Evolutionary conservation across 1,140 invertebrate species (phyloP), one percentile per base, ranked within the genome.

Genomic region (Atta texana): DNA sequence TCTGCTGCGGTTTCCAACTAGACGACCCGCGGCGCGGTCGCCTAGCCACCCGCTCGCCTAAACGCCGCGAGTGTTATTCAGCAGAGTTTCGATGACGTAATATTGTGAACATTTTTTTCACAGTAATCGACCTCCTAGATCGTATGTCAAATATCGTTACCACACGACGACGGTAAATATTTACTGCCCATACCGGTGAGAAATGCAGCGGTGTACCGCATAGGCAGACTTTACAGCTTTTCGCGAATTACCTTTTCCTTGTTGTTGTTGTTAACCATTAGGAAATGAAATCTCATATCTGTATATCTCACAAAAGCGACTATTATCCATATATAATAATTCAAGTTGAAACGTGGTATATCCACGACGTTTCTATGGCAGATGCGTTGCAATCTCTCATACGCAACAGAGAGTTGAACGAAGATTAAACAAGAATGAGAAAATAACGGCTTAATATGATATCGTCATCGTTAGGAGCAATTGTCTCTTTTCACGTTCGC

Each of bases 1-100:
- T 91, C 92, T 89, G 92, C 88, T 93, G 92, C 89, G 92, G 93
- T 93, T 87, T 75, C 86, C 28, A 74, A 51, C 82, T 86, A 69
- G 66, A 72, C 75, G 69, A 84, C 84, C 63, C 63, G 64, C 78
- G 75, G 78, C 89, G 74, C 55, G 86, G 80, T 66, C 18, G 57
- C 16, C 71, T 34, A 34, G 34, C 24, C 53, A 51, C 75, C 69
- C 64, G 63, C 49, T 51, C 64, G 49, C 71, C 16, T 12, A 53
- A 66, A 16, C 55, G 57, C 61, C n/a, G 57, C 59, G 53, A 74
- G 69, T 53, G 78, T 86, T 84, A 81, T 72, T 84, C 28, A 57
- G 10, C 53, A 10, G 39, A 84, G 87, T 88, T 76, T 81, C 64
- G 77, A 34, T 72, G 87, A 69, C 68, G 86, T 12, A 82, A 85